These are phyloP conservation scores for Hypothenemus hampei DNA, from an alignment of 1,140 invertebrate species.

Conservation along the genomic window DNA sequence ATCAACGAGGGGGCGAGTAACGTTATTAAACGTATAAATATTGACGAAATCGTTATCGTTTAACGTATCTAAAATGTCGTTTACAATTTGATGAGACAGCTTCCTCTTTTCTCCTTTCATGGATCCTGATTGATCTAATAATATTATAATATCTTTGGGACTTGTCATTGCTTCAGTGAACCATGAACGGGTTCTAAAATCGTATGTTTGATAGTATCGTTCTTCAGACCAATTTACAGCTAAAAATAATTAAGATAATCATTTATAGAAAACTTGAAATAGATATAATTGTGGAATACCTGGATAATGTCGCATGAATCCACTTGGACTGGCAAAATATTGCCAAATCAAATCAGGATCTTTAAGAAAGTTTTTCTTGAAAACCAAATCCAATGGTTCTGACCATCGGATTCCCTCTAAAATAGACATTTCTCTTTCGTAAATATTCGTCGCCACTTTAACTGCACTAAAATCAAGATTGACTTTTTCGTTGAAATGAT, in stretches of 20 bases:
- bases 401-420: constrained; percentile 62
- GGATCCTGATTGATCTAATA: constrained; percentile 93
- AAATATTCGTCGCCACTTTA: constrained; percentile 38
- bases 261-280: background rate
- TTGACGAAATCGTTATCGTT: constrained; percentile 99
- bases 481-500: constrained; percentile 35
- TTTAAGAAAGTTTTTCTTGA: constrained; percentile 76
- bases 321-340: constrained; percentile 89
- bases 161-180: constrained; percentile 96
- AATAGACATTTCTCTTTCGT: constrained; percentile 36
- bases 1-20: constrained; percentile 68
- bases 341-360: constrained; percentile 92
- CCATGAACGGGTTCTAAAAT: constrained; percentile 84
- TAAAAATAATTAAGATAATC: constrained; percentile 1
- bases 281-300: constrained; percentile 44
- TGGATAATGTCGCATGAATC: constrained; percentile 89
- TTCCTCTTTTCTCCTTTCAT: constrained; percentile 92
- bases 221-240: constrained; percentile 66
- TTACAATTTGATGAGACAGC: constrained; percentile 91
- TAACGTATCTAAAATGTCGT: constrained; percentile 93
- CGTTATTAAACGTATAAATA: constrained; percentile 81
- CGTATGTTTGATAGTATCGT: constrained; percentile 76
- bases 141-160: constrained; percentile 93
- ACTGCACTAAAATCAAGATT: constrained; percentile 41
- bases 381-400: constrained; percentile 74